Base-by-base conservation (phyloP, 2,113 vertebrate genomes). In the Butorides virescens region DNA sequence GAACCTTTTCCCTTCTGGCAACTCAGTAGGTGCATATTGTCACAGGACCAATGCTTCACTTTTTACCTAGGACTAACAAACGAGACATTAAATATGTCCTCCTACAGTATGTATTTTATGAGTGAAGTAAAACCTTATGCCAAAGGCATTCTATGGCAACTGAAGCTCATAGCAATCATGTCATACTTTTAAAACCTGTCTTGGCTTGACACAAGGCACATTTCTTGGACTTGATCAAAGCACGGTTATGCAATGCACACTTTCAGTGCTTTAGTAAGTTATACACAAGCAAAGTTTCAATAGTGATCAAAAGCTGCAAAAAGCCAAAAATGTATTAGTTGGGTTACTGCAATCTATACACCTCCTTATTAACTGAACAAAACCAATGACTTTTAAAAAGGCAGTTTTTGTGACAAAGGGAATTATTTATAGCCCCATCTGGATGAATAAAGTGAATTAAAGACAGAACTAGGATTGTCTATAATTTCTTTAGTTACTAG, bases 241-340 rank as follows among this genome's bases (percentile, higher is more conserved):
- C 97, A 94, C 65, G 92, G 91, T 98, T 98, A 98, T 4, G 37
- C 96, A 96, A 92, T 87, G 96, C 49, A 97, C 59, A 72, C 23
- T 93, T 88, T 89, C 44, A 93, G 95, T 75, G 92, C 92, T 97
- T 98, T 98, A 98, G 97, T 98, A 96, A 96, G 84, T 97, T 98
- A 98, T 44, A 97, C 46, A 95, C 86, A 95, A 95, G 97, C 93
- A 97, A 86, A 97, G 95, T 95, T 97, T 94, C 81, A 95, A 77
- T 72, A 96, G 93, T 95, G 92, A 98, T 68, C 95, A 96, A 86
- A 98, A 98, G 98, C 98, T 98, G 97, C 97, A 95, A 97, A 97
- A 97, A 98, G 98, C 98, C 97, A 97, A 97, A 96, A 95, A 94
- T 4, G 7, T 67, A 96, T 98, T 98, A 98, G 98, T 98, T 72